Percentiles rank a stretch among this genome's conserved stretches.
These are phyloP conservation scores for Rousettus madagascariensis DNA, from an alignment of 2,797 vertebrate species.

Conservation along the genomic window DNA sequence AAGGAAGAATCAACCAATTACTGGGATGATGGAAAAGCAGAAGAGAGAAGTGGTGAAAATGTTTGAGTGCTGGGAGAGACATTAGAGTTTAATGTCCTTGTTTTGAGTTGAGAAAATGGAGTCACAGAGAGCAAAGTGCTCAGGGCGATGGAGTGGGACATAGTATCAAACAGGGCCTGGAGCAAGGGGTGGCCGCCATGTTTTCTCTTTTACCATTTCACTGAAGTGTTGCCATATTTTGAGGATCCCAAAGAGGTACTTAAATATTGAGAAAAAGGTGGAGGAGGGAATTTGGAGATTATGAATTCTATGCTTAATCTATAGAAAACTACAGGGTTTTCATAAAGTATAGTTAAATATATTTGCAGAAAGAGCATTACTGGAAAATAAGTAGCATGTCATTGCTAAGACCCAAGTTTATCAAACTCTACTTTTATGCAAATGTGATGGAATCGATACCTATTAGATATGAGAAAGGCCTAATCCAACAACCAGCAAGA, in stretches of 20 bases:
- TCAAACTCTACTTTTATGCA: neutral
- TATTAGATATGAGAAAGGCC: neutral
- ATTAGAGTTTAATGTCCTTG: neutral
- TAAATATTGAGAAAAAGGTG: neutral
- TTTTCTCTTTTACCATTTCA: neutral
- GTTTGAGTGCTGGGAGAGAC: neutral
- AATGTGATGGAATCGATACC: neutral
- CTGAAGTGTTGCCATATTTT: neutral
- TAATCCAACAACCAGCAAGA: neutral
- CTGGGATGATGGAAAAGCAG: neutral
- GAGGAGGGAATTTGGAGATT: neutral
- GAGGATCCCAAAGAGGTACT: neutral
- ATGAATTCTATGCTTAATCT: neutral
- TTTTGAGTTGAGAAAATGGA: neutral
- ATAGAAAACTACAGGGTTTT: neutral
- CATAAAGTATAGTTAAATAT: neutral
- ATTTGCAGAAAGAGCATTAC: neutral
- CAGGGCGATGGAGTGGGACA: accelerated
- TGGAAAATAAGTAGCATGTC: neutral
- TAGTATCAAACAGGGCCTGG: accelerated
- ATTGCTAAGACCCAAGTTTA: neutral
- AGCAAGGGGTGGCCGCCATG: accelerated
- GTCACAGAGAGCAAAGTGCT: neutral
- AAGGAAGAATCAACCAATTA: neutral
- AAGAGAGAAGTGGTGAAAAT: neutral